Evolutionary conservation across 2,888 invertebrate genomes (phyloP).

Genomic region (Conus canariensis): DNA sequence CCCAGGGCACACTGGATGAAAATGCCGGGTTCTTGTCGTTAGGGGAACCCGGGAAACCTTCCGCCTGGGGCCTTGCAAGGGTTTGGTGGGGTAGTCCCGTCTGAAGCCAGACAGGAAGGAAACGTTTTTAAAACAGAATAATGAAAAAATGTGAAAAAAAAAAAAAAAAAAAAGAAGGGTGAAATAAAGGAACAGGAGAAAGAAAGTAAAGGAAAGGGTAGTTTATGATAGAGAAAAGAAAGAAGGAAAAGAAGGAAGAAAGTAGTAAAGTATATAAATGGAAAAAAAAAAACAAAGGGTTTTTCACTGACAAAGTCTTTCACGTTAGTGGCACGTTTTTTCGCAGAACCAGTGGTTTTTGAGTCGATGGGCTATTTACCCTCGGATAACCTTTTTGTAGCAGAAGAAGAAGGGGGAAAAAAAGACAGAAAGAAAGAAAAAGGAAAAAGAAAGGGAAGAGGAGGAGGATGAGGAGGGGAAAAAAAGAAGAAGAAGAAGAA

Average conservation of each 20-base stretch:
- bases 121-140: not conserved
- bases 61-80: not conserved
- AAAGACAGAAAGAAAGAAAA: not conserved
- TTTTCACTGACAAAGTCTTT: too few relatives aligned
- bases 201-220: too few relatives aligned
- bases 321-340: too few relatives aligned
- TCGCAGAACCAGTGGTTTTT: too few relatives aligned
- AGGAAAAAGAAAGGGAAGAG: not conserved
- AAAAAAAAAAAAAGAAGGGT: not conserved
- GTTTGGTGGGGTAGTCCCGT: conserved; percentile 12
- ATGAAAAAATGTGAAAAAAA: not conserved
- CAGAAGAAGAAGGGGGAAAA: not conserved
- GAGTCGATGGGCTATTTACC: too few relatives aligned
- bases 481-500: not conserved
- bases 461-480: not conserved
- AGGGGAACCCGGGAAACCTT: not conserved
- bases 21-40: not conserved
- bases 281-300: too few relatives aligned
- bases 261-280: too few relatives aligned
- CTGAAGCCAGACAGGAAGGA: conserved; percentile 13
- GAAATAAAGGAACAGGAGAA: not conserved
- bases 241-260: not conserved
- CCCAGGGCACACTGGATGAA: conserved; percentile 34
- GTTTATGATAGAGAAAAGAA: not conserved
- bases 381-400: not conserved